Base-by-base conservation (phyloP, 2,888 invertebrate genomes). In the Eueremaeus valkanovi region DNA sequence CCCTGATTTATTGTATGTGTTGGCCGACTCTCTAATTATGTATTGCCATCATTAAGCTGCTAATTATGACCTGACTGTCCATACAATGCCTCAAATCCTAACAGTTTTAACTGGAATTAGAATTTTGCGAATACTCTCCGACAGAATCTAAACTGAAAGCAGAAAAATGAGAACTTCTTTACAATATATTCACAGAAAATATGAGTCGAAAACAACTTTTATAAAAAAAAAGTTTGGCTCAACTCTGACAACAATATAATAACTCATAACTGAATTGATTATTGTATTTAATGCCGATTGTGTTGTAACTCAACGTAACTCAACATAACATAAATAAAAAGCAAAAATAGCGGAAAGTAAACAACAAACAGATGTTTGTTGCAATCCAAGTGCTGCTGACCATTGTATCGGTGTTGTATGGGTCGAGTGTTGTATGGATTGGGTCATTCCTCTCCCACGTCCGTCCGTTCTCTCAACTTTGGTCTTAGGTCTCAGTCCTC, bases 371-470 rank as follows among this genome's bases (percentile, higher is more conserved):
- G 63, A 63, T 63, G 63, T 63, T 33, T 24, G 45, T 45, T 55
- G 55, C 6, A 9, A 6, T 51, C n/a, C n/a, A n/a, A 18, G 55
- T 31, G 11, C 5, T 8, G 21, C 18, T 63, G 63, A 36, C 63
- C 63, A 63, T 63, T 63, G 63, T 63, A 63, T 63, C 33, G 33
- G 63, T 33, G 55, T 29, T 55, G 27, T 55, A 55, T 55, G 13
- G n/a, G 24, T n/a, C 55, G 27, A 11, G 24, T 27, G 51, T 21
- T 36, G 36, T n/a, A n/a, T 5, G 36, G 36, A 13, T 29, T 29
- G 63, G 63, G 63, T 63, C 63, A 63, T 36, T 63, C 36, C 63
- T 63, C 63, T 63, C 63, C 63, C 63, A 63, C 63, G 63, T 63
- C 63, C 27, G 55, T 21, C 45, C 45, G 55, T 21, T 55, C 55